Percentiles rank a stretch among this genome's conserved stretches.
phyloP scores from a whole-genome alignment of 1,140 invertebrate species.

The Drosophila hydei region DNA sequence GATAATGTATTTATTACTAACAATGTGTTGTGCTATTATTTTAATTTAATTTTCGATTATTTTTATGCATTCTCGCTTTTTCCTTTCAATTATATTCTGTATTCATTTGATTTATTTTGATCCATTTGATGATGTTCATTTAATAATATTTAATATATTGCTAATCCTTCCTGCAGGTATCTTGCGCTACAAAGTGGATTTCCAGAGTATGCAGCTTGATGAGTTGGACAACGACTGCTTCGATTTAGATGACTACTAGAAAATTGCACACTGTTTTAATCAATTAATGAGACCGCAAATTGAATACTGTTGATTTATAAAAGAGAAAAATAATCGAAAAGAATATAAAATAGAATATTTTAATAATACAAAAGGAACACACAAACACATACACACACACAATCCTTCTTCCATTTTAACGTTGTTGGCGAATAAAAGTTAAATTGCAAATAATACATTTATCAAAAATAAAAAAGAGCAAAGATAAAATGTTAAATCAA shows the following conservation, averaged over 20 bases:
- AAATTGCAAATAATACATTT: slow-evolving; percentile 66
- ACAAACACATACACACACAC: slow-evolving; percentile 48
- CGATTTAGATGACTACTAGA: slow-evolving; percentile 97
- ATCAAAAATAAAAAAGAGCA: slow-evolving; percentile 31
- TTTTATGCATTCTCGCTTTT: slow-evolving; percentile 14
- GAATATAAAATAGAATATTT: slow-evolving; percentile 69
- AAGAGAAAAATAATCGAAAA: slow-evolving; percentile 50
- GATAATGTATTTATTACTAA: slow-evolving; percentile 1
- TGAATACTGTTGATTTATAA: slow-evolving; percentile 58
- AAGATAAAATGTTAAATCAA: slow-evolving; percentile 72
- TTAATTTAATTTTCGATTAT: background rate
- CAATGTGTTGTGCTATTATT: slow-evolving; percentile 23
- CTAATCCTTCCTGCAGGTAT: slow-evolving; percentile 84
- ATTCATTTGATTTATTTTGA: slow-evolving; percentile 8
- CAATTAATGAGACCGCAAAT: slow-evolving; percentile 50
- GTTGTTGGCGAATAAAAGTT: slow-evolving; percentile 75
- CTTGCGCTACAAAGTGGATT: slow-evolving; percentile 99
- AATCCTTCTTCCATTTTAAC: slow-evolving; percentile 81
- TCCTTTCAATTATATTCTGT: slow-evolving; percentile 12
- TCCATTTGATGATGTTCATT: background rate
- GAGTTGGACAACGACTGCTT: slow-evolving; percentile 93
- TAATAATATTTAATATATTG: slow-evolving; percentile 18
- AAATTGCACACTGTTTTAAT: slow-evolving; percentile 58
- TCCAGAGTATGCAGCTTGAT: slow-evolving; percentile 97
- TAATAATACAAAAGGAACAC: slow-evolving; percentile 48